Evolutionary conservation across 1,140 invertebrate genomes (phyloP).

Genomic region (Drosophila pallidifrons): DNA sequence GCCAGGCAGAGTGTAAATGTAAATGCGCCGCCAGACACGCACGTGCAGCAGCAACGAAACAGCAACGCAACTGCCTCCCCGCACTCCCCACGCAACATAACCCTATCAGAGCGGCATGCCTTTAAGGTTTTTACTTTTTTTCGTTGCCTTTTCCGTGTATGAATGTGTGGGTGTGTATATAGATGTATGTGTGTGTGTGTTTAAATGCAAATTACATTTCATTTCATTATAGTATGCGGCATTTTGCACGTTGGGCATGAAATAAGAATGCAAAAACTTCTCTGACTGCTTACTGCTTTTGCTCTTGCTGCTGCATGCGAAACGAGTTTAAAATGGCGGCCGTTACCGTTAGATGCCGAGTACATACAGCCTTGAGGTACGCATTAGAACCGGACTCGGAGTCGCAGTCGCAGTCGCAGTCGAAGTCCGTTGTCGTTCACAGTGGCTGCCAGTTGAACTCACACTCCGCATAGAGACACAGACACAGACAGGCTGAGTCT

Average conservation of each 20-base stretch:
- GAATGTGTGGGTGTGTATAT: conserved; percentile 3
- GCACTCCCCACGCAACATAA: not conserved
- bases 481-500: conserved; percentile 22
- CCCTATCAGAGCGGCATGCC: conserved; percentile 29
- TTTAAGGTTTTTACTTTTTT: conserved; percentile 27
- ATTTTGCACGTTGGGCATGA: conserved; percentile 72
- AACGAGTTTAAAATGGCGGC: conserved; percentile 80
- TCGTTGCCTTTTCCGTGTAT: conserved; percentile 13
- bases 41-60: conserved; percentile 25
- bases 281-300: conserved; percentile 10
- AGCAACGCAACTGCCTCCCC: not conserved
- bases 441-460: conserved; percentile 56
- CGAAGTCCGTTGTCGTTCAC: conserved; percentile 9
- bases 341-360: conserved; percentile 66
- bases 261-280: conserved; percentile 61
- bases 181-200: conserved; percentile 28
- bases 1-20: conserved; percentile 56
- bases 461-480: conserved; percentile 5
- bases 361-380: conserved; percentile 69
- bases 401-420: conserved; percentile 19
- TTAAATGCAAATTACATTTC: conserved; percentile 83
- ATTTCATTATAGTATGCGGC: conserved; percentile 77
- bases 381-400: conserved; percentile 62
- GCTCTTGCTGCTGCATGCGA: conserved; percentile 54
- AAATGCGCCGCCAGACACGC: conserved; percentile 66